Conservation (phyloP, 2,797 vertebrate species). For the Amazona finschi region DNA sequence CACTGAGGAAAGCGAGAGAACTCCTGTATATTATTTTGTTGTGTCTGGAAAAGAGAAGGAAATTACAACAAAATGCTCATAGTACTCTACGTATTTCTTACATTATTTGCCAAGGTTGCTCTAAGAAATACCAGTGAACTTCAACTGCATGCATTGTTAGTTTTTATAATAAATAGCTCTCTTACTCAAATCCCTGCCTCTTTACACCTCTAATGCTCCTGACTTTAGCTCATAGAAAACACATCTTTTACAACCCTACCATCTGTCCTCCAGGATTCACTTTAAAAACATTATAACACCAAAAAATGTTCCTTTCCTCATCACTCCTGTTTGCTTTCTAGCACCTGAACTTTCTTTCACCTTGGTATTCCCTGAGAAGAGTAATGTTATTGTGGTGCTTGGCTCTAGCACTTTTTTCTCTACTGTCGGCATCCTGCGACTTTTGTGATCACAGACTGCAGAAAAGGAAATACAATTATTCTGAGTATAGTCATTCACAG, state of each 20-base stretch:
- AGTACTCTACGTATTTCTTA: not conserved
- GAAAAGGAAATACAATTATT: not conserved
- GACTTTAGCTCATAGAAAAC: not conserved
- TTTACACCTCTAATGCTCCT: not conserved
- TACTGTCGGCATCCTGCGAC: not conserved
- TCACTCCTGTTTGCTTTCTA: not conserved
- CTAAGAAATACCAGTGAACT: constrained; percentile 27
- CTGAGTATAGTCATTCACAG: not conserved
- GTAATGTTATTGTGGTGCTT: not conserved
- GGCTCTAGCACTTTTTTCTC: not conserved
- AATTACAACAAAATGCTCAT: not conserved
- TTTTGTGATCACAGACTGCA: not conserved
- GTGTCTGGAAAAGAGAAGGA: constrained; percentile 24
- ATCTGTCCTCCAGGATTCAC: not conserved
- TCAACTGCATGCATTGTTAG: not conserved
- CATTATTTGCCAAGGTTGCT: not conserved
- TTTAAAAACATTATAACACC: not conserved
- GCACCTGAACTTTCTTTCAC: not conserved
- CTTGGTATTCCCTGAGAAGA: not conserved
- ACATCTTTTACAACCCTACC: not conserved
- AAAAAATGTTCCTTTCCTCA: not conserved
- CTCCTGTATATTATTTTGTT: constrained; percentile 33
- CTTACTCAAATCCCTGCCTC: constrained; percentile 26
- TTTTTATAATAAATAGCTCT: constrained; percentile 26
- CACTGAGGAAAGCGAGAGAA: constrained; percentile 23